Base-by-base conservation (phyloP, 1,140 invertebrate genomes). In the Chymomyza costata region DNA sequence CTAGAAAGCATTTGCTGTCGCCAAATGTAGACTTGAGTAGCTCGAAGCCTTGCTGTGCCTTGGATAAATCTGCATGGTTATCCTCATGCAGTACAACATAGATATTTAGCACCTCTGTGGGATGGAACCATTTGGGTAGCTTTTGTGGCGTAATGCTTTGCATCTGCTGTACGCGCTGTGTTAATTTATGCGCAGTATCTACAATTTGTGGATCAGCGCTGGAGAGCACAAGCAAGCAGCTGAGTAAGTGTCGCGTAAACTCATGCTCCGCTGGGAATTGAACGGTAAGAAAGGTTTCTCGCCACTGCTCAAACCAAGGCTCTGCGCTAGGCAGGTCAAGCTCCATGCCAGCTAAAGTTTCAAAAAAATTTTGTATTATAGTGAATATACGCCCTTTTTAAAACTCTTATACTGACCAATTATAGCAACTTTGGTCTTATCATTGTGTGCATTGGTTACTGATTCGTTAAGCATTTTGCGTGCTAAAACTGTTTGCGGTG, bases 271-370 rank as follows among this genome's bases (percentile, higher is more conserved):
- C 95, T 30, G 94, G 93, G 82, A 93, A 95, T 83, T 96, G 92
- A 1, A 96, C 92, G 76, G 92, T 92, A 13, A 97, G 88, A 86
- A 97, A 98, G 17, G 91, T 93, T 73, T 97, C 94, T 76, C 96
- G 89, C 94, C 96, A 99, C n/a, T 92, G 89, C 84, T 98, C 96
- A 88, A 95, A 98, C 97, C 97, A 99, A n/a, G 95, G 94, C 19
- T 94, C 93, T 2, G 90, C 88, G 15, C 89, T 88, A 63, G 93
- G 93, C 47, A 94, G 87, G 64, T 92, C 89, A 85, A 73, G 87
- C 70, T 40, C 84, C 66, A 63, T 86, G 84, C 87, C 69, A 48
- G 87, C 88, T 84, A 50, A 48, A n/a, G n/a, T n/a, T n/a, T n/a
- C n/a, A 68, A 53, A 53, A 35, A 16, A 13, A 13, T 6, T 5